Evolutionary conservation across 2,888 invertebrate genomes (phyloP).

Genomic region (Timandra comae): DNA sequence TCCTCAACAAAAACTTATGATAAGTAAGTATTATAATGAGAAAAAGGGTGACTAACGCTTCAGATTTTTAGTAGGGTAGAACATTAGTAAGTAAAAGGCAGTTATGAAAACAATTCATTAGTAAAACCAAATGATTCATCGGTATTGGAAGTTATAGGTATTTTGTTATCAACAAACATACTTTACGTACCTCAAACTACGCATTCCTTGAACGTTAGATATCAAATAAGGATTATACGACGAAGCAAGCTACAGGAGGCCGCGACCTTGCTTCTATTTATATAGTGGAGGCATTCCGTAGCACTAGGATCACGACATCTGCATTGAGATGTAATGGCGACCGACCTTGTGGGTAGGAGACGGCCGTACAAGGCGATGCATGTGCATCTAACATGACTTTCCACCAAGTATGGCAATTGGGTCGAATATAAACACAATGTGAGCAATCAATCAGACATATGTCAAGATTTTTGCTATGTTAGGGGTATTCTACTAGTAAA

Average conservation of each 20-base stretch:
- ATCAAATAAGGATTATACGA: conserved; percentile 27
- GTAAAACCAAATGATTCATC: too few species aligned
- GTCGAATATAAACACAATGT: conserved; percentile 8
- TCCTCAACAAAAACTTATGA: too few species aligned
- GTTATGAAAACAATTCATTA: too few species aligned
- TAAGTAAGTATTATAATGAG: too few species aligned
- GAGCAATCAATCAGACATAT: too few species aligned
- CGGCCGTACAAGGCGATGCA: conserved; percentile 32
- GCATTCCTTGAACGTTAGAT: conserved; percentile 5
- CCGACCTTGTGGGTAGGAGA: conserved; percentile 36
- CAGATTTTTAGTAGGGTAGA: too few species aligned
- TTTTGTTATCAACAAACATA: too few species aligned
- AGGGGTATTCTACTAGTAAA: too few species aligned
- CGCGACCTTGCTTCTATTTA: conserved; percentile 58
- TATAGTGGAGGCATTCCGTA: conserved; percentile 30
- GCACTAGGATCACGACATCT: conserved; percentile 42
- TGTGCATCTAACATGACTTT: conserved; percentile 19
- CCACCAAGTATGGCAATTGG: conserved; percentile 25
- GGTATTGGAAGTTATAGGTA: too few species aligned
- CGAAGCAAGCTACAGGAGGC: conserved; percentile 26
- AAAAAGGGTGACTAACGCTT: too few species aligned
- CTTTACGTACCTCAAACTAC: background rate
- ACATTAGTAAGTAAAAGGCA: too few species aligned
- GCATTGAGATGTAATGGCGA: conserved; percentile 25
- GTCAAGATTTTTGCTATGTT: too few species aligned